phyloP scores from a whole-genome alignment of 2,113 vertebrate genomes.

The Poeciliopsis prolifica region DNA sequence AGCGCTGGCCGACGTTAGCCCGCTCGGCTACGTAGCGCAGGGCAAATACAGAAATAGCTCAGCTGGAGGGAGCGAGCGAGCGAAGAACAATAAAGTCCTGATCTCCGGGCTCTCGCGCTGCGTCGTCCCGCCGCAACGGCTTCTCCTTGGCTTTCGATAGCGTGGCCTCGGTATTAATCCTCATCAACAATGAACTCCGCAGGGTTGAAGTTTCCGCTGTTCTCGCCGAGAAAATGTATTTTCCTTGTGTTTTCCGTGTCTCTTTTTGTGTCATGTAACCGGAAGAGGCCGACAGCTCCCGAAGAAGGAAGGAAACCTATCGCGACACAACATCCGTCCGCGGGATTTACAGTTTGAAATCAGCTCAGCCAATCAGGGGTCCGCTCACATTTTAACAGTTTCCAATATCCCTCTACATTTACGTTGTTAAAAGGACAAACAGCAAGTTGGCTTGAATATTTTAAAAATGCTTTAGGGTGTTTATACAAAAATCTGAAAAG shows the following conservation, averaged over 20 bases:
- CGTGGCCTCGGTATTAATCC: not conserved
- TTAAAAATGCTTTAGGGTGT: too few relatives aligned
- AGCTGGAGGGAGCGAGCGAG: conserved; percentile 57
- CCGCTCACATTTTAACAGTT: not conserved
- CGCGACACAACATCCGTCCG: conserved; percentile 56
- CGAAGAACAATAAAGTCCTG: conserved; percentile 76
- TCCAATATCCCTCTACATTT: not conserved
- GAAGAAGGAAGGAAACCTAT: conserved; percentile 74
- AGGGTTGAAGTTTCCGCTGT: conserved; percentile 53
- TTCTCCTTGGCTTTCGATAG: not conserved
- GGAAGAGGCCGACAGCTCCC: conserved; percentile 75
- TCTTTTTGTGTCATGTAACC: conserved; percentile 78
- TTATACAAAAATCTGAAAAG: too few relatives aligned
- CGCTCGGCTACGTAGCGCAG: conserved; percentile 46
- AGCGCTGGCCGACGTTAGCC: conserved; percentile 58
- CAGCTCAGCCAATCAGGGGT: conserved; percentile 58
- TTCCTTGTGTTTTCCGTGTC: conserved; percentile 75
- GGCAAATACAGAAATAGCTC: conserved; percentile 63
- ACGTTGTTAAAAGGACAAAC: not conserved
- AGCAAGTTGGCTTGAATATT: too few relatives aligned
- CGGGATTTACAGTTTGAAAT: conserved; percentile 68
- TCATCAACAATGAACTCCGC: not conserved
- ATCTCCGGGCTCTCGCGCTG: conserved; percentile 35
- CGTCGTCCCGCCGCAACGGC: not conserved
- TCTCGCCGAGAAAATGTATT: conserved; percentile 64